Base-by-base conservation (phyloP, 2,888 invertebrate genomes). In the Eupithecia subumbrata region DNA sequence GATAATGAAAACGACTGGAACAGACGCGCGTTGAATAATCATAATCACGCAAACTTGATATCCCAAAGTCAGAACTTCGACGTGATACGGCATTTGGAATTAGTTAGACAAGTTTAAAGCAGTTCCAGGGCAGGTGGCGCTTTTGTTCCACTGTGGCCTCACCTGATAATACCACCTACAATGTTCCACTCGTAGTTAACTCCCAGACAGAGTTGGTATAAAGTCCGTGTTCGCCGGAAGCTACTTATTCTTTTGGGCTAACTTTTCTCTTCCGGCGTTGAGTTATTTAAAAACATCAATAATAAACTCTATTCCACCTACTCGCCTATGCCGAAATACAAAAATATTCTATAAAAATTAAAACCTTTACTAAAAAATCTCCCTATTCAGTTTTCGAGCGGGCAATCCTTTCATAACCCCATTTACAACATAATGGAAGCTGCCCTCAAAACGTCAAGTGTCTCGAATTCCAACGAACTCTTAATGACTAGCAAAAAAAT, bases 131-230 rank as follows among this genome's bases (percentile, higher is more conserved):
- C 87, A 90, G 88, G 86, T 89, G 87, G 84, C 78, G 84, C 86
- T 85, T 87, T 89, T 89, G 89, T 90, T 87, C 85, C 83, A 82
- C 80, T 85, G 84, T 82, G 85, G 86, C 79, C 82, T 84, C 86
- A 85, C 87, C 82, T 87, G 88, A 89, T 89, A 90, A 88, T 89
- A 88, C 77, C 84, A 87, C 84, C 68, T 87, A 90, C 87, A 89
- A 87, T 88, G 87, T 87, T 87, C 84, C 76, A 81, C 80, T 79
- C 80, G 76, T 85, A 86, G 84, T 84, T 71, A 72, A 75, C 73
- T 75, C 67, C 63, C 63, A 68, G 67, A 66, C 63, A 73, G 75
- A 75, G 73, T 43, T 52, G 66, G 56, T 14, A 48, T 12, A 45
- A 69, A 25, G 11, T 43, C 60, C 30, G 63, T 30, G 48, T 71